Base-by-base conservation (phyloP, 2,113 vertebrate species). In the Pseudopipra pipra region DNA sequence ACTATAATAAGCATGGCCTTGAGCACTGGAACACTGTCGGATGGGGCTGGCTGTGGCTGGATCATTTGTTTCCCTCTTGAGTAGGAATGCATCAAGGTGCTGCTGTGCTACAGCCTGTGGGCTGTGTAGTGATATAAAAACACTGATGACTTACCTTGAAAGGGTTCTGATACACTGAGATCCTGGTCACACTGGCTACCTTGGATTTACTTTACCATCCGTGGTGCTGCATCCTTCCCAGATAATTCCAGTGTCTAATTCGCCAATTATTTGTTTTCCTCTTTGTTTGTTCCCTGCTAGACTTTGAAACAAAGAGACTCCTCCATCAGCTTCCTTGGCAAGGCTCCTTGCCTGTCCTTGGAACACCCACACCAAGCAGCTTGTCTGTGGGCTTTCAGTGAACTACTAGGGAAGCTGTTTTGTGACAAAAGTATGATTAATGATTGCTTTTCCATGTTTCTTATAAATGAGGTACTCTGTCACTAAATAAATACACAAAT, bases 401-500 rank as follows among this genome's bases (percentile, higher is more conserved):
- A 71, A 33, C 65, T 92, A 79, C 82, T 71, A 79, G 90, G 88
- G 90, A 90, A 88, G 92, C 76, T 92, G 88, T 73, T 90, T 52
- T 44, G 25, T 94, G 93, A 89, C 92, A 94, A 31, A 93, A 71
- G 54, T 49, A 65, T 95, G 96, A 97, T 97, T 96, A 96, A 96
- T 97, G 96, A 90, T 95, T 87, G 92, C 88, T 88, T 93, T 81
- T 56, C 20, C 70, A 12, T 93, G 65, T 90, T 94, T 96, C 85
- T 74, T 70, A 90, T 58, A 94, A 94, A 90, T 90, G 88, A 95
- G 92, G 87, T 78, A 61, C 77, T 73, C 93, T 95, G 93, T 94
- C 94, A 85, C 88, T 56, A 86, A 88, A 88, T 92, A 97, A 96
- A 95, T 90, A 95, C 95, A 92, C 66, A 93, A 95, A 95, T 95